phyloP scores from a whole-genome alignment of 2,797 vertebrate genomes.

The Distichodus sexfasciatus region DNA sequence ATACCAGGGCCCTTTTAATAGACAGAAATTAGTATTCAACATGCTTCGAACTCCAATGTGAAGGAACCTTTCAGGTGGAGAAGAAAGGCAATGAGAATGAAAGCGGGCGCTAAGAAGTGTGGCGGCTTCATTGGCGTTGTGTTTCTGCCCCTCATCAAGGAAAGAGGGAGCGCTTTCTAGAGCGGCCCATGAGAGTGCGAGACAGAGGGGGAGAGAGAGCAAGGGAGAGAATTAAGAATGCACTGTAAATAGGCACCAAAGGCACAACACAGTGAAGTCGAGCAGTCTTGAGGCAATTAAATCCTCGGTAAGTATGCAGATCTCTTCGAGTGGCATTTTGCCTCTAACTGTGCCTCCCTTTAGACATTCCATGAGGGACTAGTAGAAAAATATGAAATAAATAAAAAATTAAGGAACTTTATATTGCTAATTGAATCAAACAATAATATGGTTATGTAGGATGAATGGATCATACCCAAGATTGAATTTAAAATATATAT shows the following conservation, averaged over 20 bases:
- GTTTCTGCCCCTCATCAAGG: conserved; percentile 79
- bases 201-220: conserved; percentile 41
- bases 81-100: conserved; percentile 79
- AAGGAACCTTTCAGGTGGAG: conserved; percentile 83
- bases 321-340: conserved; percentile 19
- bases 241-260: conserved; percentile 71
- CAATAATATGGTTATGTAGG: not conserved
- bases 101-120: conserved; percentile 76
- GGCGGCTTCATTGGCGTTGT: conserved; percentile 74
- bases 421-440: conserved; percentile 54
- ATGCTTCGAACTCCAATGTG: conserved; percentile 79
- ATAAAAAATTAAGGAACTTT: not conserved
- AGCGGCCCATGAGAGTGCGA: conserved; percentile 68
- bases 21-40: conserved; percentile 84
- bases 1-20: conserved; percentile 82
- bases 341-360: conserved; percentile 39
- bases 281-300: conserved; percentile 63
- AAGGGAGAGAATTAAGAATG: conserved; percentile 69
- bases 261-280: conserved; percentile 69
- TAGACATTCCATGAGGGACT: conserved; percentile 63
- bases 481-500: too few species aligned
- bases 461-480: not conserved
- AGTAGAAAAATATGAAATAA: conserved; percentile 55
- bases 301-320: conserved; percentile 29
- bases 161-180: conserved; percentile 66